Percentiles rank a stretch among this genome's conserved stretches.
Conservation (phyloP, 2,888 invertebrate species). For the Abrostola triplasia region DNA sequence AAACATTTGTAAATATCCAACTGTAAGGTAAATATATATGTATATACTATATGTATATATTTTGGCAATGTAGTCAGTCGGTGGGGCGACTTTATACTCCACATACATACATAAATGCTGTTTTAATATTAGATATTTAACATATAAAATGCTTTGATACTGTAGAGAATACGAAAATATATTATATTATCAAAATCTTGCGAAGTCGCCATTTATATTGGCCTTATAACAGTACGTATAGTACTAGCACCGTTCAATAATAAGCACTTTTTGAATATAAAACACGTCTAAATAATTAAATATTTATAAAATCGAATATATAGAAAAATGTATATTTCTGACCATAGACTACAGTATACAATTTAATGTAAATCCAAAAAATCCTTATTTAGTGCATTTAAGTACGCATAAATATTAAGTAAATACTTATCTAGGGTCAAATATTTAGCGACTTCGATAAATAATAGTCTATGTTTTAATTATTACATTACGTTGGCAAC, state of each 20-base stretch:
- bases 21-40: conserved; percentile 22
- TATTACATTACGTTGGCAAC: conserved; percentile 25
- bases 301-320: neutral
- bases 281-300: neutral
- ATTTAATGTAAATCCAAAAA: neutral
- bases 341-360: no score
- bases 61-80: conserved; percentile 54
- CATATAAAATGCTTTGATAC: conserved; percentile 49
- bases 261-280: conserved; percentile 4
- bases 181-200: conserved; percentile 15
- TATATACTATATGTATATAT: conserved; percentile 39
- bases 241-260: conserved; percentile 15
- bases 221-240: neutral
- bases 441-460: conserved; percentile 17
- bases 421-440: conserved; percentile 10
- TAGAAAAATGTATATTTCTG: neutral
- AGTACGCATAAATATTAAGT: conserved; percentile 1
- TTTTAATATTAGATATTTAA: conserved; percentile 33
- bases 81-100: conserved; percentile 55
- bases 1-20: conserved; percentile 14
- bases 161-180: conserved; percentile 40
- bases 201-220: conserved; percentile 8
- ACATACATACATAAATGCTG: conserved; percentile 62
- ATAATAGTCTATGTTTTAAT: conserved; percentile 13
- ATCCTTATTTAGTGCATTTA: conserved; percentile 14